Conservation (phyloP, 2,888 invertebrate species). For the Polyploca ridens region DNA sequence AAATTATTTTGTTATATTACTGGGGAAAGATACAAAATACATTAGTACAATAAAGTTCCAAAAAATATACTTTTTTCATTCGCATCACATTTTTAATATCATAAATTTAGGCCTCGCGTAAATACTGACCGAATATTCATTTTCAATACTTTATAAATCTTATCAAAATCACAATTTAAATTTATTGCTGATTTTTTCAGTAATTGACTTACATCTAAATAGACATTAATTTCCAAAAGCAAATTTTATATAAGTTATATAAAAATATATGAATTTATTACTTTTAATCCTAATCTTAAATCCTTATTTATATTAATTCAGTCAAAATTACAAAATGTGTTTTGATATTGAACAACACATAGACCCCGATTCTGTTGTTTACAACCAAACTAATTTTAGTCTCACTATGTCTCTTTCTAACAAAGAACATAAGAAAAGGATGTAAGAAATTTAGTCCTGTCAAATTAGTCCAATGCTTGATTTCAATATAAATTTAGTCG, state of each 20-base stretch:
- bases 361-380: too few species aligned
- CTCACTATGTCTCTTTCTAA: too few species aligned
- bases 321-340: constrained; percentile 33
- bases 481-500: too few species aligned
- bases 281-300: constrained; percentile 21
- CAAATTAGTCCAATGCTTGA: too few species aligned
- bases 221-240: constrained; percentile 39
- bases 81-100: constrained; percentile 24
- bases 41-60: constrained; percentile 46
- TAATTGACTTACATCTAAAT: constrained; percentile 63
- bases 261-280: constrained; percentile 54
- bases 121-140: constrained; percentile 32
- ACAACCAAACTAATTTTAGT: too few species aligned
- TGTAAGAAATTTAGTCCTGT: too few species aligned
- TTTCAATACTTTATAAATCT: constrained; percentile 17
- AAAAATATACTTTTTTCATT: constrained; percentile 37
- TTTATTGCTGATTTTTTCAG: constrained; percentile 65
- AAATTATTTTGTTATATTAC: constrained; percentile 30
- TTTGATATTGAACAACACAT: constrained; percentile 13
- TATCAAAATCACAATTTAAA: constrained; percentile 60
- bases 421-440: too few species aligned
- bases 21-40: constrained; percentile 38
- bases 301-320: constrained; percentile 57
- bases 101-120: constrained; percentile 41
- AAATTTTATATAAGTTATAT: constrained; percentile 44